A percentile compares a stretch with the other conserved stretches of the same genome.
These are phyloP conservation scores for Styela plicata DNA, from an alignment of 23 tunicate genomes.

Conservation along the genomic window DNA sequence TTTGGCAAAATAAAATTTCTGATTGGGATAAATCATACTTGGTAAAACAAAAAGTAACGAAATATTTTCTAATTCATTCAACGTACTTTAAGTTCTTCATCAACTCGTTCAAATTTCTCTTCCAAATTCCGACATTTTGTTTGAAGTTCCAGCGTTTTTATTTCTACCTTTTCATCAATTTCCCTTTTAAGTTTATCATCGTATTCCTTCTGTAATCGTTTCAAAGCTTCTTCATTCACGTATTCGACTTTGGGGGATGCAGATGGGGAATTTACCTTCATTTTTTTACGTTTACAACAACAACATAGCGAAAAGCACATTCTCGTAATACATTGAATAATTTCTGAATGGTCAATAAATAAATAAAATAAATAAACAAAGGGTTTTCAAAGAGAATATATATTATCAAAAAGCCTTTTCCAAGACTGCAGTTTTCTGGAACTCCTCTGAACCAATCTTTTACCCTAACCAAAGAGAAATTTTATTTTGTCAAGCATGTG, in stretches of 20 bases:
- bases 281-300: not conserved
- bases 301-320: not conserved
- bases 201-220: not conserved
- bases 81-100: not conserved
- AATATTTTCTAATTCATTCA: not conserved
- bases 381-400: not conserved
- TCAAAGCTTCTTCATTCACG: not conserved
- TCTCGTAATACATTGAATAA: not conserved
- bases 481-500: too few relatives aligned
- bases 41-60: too few relatives aligned
- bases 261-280: not conserved
- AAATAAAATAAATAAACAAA: too few relatives aligned
- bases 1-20: not conserved
- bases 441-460: not conserved
- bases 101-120: too few relatives aligned
- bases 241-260: not conserved
- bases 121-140: not conserved
- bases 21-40: not conserved
- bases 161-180: not conserved
- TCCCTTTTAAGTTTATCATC: not conserved
- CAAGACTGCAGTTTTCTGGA: not conserved
- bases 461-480: too few relatives aligned
- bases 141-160: not conserved
- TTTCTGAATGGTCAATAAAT: too few relatives aligned
- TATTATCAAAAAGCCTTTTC: not conserved